Evolutionary conservation across 2,797 vertebrate genomes (phyloP), one percentile per base, ranked within the genome.

Genomic region (Oophaga sylvatica): DNA sequence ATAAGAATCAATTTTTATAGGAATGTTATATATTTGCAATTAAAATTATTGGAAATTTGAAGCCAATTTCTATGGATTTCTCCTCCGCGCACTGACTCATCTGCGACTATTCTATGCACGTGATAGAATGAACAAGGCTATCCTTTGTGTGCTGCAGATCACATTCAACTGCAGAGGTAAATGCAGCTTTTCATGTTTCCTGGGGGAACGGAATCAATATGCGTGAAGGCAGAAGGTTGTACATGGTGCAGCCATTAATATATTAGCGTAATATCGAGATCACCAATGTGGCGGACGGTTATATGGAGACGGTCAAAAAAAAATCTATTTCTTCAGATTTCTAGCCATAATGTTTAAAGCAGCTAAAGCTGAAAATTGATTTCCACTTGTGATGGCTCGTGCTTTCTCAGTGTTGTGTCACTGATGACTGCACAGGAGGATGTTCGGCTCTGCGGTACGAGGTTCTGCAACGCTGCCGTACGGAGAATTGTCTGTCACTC

Each of bases 141-240:
- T 83, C 81, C 80, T 67, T 79, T 83, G 80, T 89, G 84, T 89
- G 62, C 80, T 71, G 70, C 77, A 80, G 88, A 89, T 89, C 88
- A 89, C 88, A 89, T 89, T 60, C 84, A 87, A 83, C 88, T 89
- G 88, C 88, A 89, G 88, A 89, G 88, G 80, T 89, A 89, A 89
- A 83, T 89, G 88, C 88, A 86, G 84, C 84, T 82, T 83, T 80
- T 80, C 84, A 86, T 79, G 63, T 73, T 70, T 65, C 88, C 84
- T 87, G 65, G 1, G 88, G 88, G 88, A 87, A 83, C 73, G 13
- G 73, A 89, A 89, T 89, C 88, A 89, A 89, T 89, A 89, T 89
- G 88, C 88, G 85, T 89, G 88, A 89, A 89, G 84, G 88, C 84
- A 65, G 80, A 80, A 89, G 88, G 84, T 83, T 89, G 84, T 73